Evolutionary conservation across 1,140 invertebrate species (phyloP), one percentile per base, ranked within the genome.

Genomic region (Bombus polaris): DNA sequence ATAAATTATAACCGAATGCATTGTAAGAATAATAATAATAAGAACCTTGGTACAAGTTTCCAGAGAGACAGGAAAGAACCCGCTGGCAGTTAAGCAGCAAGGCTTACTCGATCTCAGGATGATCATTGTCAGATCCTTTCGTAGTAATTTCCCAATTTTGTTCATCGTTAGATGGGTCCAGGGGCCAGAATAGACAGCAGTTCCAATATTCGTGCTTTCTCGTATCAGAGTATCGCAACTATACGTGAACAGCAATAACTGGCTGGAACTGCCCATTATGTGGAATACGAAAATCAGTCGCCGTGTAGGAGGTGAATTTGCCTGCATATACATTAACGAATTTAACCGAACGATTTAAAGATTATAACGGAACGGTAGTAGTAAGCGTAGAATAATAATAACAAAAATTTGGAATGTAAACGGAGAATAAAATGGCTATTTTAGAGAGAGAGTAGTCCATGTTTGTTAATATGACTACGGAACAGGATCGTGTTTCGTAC

Each of bases 21-120:
- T 53, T 0, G 15, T 53, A 22, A 8, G 5, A 53, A 53, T 53
- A 22, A 53, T 5, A 13, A 65, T 15, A 15, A 32, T 13, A 35
- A 18, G 6, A 65, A 90, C 89, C 59, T 39, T 65, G 1, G 71
- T 90, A 22, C 57, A 90, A 44, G 88, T 90, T 39, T 86, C 88
- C 65, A 91, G 74, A 0, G 91, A 91, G 15, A 91, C 79, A 4
- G 88, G 81, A 47, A 88, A 91, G 44, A 91, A 89, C 15, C 88
- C 86, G 28, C 81, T 77, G 4, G 90, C 90, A 12, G 82, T 87
- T 57, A 91, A 71, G 44, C 74, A 84, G 32, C 89, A 87, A 6
- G 88, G 62, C 12, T 37, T 81, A 4, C 3, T 53, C 0, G 90
- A 70, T 75, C 88, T 70, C 4, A 72, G 6, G 35, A 91, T 90